Evolutionary conservation across 2,797 vertebrate genomes (phyloP), one percentile per base, ranked within the genome.

Genomic region (Microctenopoma stevenorrisi): DNA sequence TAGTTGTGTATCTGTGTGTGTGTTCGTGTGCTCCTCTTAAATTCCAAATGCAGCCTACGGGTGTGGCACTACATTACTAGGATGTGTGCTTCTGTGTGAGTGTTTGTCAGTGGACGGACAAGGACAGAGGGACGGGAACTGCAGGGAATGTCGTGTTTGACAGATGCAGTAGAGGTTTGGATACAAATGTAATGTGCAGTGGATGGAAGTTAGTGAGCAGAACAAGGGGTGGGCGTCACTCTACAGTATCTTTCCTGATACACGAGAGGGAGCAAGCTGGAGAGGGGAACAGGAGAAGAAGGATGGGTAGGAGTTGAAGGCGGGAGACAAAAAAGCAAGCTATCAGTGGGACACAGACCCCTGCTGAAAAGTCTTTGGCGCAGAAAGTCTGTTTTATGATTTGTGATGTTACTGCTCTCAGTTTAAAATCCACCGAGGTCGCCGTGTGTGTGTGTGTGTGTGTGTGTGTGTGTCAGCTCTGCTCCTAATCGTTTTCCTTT

Each of bases 221-320:
- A 72, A 65, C 28, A 53, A 1, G 50, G 62, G 60, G 33, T 12
- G 37, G 37, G 5, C 83, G 76, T 85, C 79, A 75, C 69, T 84
- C 76, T 38, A 30, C 28, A 30, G 28, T 73, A 78, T 88, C 84
- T 84, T 75, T 76, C 77, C 46, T 86, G 88, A 83, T 74, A 38
- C 77, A 86, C 86, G 78, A 85, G 76, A 52, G 49, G 70, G 68
- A 43, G 69, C 26, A 26, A 59, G 74, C 51, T 35, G 72, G 49
- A 65, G 38, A 61, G 25, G 76, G 44, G 30, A 25, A 25, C 42
- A 15, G 50, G 15, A 35, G 25, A 50, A 22, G 12, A 69, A 48
- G 66, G 33, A 11, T 18, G 25, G 13, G 25, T 35, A n/a, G n/a
- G 33, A 13, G 28, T 18, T 52, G 46, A 55, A 44, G 46, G 43